phyloP scores from a whole-genome alignment of 2,113 vertebrate species.

The Proterorhinus semilunaris region DNA sequence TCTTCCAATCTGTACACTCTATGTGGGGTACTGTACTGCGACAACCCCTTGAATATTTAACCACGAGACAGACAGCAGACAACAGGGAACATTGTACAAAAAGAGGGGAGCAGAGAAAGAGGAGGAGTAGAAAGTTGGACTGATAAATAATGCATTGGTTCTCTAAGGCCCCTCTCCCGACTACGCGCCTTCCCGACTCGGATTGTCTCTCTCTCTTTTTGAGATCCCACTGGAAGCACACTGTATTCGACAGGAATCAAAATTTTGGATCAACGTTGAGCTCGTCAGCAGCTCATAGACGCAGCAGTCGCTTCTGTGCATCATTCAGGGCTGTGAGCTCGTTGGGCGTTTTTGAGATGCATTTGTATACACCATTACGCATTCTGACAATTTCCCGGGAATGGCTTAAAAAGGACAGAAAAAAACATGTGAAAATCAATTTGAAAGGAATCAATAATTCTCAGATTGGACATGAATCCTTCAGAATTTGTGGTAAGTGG shows the following conservation, averaged over 20 bases:
- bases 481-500: too few species aligned
- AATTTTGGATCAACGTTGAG: slow-evolving; percentile 18
- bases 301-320: slow-evolving; percentile 6
- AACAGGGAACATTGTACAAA: slow-evolving; percentile 15
- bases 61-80: slow-evolving; percentile 9
- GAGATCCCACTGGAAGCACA: slow-evolving; percentile 1
- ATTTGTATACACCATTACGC: not conserved
- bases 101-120: slow-evolving; percentile 31
- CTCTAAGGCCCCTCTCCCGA: slow-evolving; percentile 33
- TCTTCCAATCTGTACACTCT: not conserved
- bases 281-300: slow-evolving; percentile 26
- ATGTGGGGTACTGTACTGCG: slow-evolving; percentile 7
- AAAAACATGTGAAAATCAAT: not conserved
- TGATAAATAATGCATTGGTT: slow-evolving; percentile 64
- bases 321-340: not conserved
- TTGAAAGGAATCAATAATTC: too few species aligned
- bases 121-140: slow-evolving; percentile 74
- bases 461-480: too few species aligned
- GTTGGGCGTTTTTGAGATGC: not conserved
- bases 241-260: slow-evolving; percentile 32
- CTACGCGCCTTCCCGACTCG: slow-evolving; percentile 26
- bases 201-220: slow-evolving; percentile 12
- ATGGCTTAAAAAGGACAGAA: not conserved
- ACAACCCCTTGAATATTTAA: slow-evolving; percentile 10
- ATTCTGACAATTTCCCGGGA: not conserved